Evolutionary conservation across 2,888 invertebrate species (phyloP), one percentile per base, ranked within the genome.

Genomic region (Drosophila paucipuncta): DNA sequence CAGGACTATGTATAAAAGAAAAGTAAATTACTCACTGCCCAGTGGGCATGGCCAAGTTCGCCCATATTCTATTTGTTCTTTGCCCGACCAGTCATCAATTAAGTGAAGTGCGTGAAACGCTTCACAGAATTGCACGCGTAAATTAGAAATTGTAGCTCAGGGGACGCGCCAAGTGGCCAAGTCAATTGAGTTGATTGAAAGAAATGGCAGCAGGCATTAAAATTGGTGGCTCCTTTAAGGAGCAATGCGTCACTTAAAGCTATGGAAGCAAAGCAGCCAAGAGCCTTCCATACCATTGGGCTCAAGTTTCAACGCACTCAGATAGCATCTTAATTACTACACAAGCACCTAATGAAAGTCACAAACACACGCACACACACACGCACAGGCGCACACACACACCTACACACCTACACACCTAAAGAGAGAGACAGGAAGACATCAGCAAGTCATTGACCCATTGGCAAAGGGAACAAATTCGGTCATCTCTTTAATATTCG

Each of bases 301-400:
- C 78, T 83, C 74, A 54, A 73, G 80, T 83, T 83, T 85, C 83
- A 73, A 53, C 80, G 63, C 78, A 74, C 35, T 65, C 52, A 67
- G 85, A 87, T 85, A 80, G 57, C 67, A 85, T 85, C 85, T 85
- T 87, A 85, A 86, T 86, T 85, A 82, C 82, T 72, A 63, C 67
- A 65, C 63, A 70, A 58, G 11, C 39, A 68, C 9, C 47, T 9
- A 25, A 25, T 25, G 22, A 47, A 22, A 25, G 16, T 16, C 35
- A 22, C 28, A 37, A 37, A 35, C 11, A 43, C 31, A 57, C 39
- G 58, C 31, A 49, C 50, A 25, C 43, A 13, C 6, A 16, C 9
- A 6, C 30, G 5, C 30, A 30, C 7, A 30, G 7, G 7, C 30
- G 4, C 28, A 28, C 28, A 28, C 28, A 28, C 28, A 28, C 30